A percentile compares a stretch with the other conserved stretches of the same genome.
These are phyloP conservation scores for Callocephalon fimbriatum DNA, from an alignment of 2,113 vertebrate genomes.

Conservation along the genomic window DNA sequence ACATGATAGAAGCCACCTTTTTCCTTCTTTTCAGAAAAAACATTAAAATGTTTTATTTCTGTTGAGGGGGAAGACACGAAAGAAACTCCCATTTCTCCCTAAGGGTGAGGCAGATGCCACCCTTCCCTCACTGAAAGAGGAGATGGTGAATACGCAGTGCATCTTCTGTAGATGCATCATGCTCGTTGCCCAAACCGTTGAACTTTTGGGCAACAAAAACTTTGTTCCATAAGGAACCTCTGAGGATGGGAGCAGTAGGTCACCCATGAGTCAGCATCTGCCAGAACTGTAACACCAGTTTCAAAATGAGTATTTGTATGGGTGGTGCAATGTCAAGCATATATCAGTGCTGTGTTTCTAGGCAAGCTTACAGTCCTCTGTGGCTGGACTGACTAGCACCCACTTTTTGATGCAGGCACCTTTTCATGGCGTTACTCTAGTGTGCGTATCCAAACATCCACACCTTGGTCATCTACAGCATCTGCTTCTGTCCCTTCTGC, in stretches of 20 bases:
- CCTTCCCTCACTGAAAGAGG: slow-evolving; percentile 37
- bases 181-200: background rate
- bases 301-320: background rate
- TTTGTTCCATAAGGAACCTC: background rate
- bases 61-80: slow-evolving; percentile 45
- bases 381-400: background rate
- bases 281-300: background rate
- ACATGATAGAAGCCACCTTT: background rate
- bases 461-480: background rate
- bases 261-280: accelerated
- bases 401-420: background rate
- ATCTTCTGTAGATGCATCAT: slow-evolving; percentile 24
- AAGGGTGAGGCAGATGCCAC: slow-evolving; percentile 43
- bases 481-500: background rate
- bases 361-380: background rate
- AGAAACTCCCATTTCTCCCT: slow-evolving; percentile 54
- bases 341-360: background rate
- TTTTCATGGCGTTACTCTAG: background rate
- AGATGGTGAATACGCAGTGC: slow-evolving; percentile 12
- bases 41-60: slow-evolving; percentile 50
- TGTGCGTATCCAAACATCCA: accelerated
- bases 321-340: background rate
- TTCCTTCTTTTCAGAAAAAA: background rate
- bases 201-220: background rate
- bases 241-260: background rate